Evolutionary conservation across 2,888 invertebrate species (phyloP), one percentile per base, ranked within the genome.

Genomic region (Tiphia femorata): DNA sequence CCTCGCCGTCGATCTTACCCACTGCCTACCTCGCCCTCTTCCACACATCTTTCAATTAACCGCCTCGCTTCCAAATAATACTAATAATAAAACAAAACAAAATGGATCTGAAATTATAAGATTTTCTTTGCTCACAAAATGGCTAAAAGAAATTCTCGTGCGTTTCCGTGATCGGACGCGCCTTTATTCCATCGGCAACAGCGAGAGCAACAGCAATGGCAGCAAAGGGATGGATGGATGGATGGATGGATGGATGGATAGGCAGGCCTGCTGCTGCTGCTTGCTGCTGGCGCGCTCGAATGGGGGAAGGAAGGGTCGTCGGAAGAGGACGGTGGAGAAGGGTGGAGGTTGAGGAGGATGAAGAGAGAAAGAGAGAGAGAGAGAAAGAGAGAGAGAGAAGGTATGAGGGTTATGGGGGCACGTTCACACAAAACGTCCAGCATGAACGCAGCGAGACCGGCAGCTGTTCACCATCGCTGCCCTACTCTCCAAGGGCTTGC

Each of bases 381-480:
- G 41, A 16, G 19, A 48, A 42, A 49, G 41, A 42, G 30, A 40
- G 42, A 49, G 55, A 42, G 49, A 58, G 44, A 62, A 59, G n/a
- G 58, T 71, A 75, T 72, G 76, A 64, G 73, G 78, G 77, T 77
- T 70, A 74, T 66, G 70, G 72, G 70, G 70, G 73, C 73, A 73
- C 67, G 70, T 68, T 64, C 66, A 70, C 70, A 73, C 62, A 76
- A 75, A 74, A 75, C 74, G 74, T 74, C 67, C 73, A 75, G 68
- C 70, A 72, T 69, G 65, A 65, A 44, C 67, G n/a, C n/a, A n/a
- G n/a, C n/a, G n/a, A n/a, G n/a, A 70, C 66, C 58, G 67, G 77
- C 80, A 80, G 80, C 79, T 79, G 80, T 76, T 78, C 78, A 65
- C 76, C 77, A 80, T 78, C 74, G 76, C 74, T 76, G 77, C 72